Evolutionary conservation across 2,113 vertebrate genomes (phyloP).

Genomic region (Mionectes macconnelli): DNA sequence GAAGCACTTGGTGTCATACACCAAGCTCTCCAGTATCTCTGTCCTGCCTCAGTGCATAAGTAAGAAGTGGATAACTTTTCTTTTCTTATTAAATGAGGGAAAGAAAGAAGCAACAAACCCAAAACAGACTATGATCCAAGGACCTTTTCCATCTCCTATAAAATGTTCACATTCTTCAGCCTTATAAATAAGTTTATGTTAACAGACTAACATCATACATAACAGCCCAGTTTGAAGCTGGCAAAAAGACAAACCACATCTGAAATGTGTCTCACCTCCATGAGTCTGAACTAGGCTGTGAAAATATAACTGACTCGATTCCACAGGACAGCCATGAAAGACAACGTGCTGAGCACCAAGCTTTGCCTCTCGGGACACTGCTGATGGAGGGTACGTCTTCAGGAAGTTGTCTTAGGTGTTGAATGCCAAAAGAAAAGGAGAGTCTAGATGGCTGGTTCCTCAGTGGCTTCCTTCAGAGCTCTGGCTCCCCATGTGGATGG

Average conservation of each 20-base stretch:
- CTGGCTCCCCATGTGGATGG: background rate
- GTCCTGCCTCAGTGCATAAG: rapidly evolving
- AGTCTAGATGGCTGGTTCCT: background rate
- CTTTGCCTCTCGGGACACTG: background rate
- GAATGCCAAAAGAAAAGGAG: background rate
- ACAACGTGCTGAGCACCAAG: background rate
- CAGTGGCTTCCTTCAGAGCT: background rate
- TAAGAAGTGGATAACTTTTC: background rate
- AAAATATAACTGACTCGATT: constrained; percentile 9
- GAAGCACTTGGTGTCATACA: background rate
- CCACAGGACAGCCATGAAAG: background rate
- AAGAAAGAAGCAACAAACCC: background rate
- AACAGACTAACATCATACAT: background rate
- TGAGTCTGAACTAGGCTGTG: background rate
- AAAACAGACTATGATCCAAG: background rate
- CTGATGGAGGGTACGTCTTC: background rate
- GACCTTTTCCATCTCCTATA: background rate
- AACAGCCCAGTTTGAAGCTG: background rate
- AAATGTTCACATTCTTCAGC: background rate
- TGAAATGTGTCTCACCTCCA: constrained; percentile 4
- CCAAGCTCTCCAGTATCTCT: background rate
- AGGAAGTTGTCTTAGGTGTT: background rate
- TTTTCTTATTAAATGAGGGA: background rate
- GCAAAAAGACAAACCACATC: background rate
- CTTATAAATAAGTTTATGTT: background rate